These are phyloP conservation scores for Oryzias curvinotus DNA, from an alignment of 2,113 vertebrate species.

Conservation along the genomic window DNA sequence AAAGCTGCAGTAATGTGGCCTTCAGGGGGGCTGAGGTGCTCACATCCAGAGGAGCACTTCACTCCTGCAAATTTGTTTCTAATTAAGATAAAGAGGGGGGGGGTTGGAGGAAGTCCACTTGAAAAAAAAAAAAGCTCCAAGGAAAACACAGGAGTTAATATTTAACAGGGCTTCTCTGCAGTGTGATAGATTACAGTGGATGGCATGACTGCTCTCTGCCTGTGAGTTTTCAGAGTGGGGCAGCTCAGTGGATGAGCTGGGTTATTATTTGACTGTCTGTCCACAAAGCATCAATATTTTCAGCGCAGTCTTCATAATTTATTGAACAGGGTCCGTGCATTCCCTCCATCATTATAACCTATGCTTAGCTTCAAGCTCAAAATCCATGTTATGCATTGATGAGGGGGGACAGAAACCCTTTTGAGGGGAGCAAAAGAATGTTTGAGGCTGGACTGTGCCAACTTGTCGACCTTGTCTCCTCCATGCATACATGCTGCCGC, in stretches of 20 bases:
- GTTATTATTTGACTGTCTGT: constrained; percentile 5
- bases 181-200: constrained; percentile 42
- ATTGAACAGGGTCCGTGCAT: not conserved
- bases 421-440: constrained; percentile 63
- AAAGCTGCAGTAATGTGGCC: constrained; percentile 24
- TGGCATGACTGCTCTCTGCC: constrained; percentile 19
- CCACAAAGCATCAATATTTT: constrained; percentile 8
- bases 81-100: constrained; percentile 72
- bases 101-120: constrained; percentile 70
- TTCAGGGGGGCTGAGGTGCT: constrained; percentile 48
- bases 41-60: constrained; percentile 56
- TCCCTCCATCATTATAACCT: constrained; percentile 1
- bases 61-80: constrained; percentile 67
- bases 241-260: not conserved
- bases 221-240: constrained; percentile 6
- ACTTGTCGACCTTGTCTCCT: constrained; percentile 58
- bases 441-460: constrained; percentile 61
- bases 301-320: constrained; percentile 4
- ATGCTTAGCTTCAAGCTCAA: not conserved
- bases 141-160: constrained; percentile 72
- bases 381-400: constrained; percentile 18
- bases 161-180: constrained; percentile 58
- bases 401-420: constrained; percentile 61
- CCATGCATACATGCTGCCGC: constrained; percentile 49
- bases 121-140: constrained; percentile 57